A percentile compares a stretch with the other conserved stretches of the same genome.
phyloP scores from a whole-genome alignment of 2,113 vertebrate species.

The Varanus komodoensis region DNA sequence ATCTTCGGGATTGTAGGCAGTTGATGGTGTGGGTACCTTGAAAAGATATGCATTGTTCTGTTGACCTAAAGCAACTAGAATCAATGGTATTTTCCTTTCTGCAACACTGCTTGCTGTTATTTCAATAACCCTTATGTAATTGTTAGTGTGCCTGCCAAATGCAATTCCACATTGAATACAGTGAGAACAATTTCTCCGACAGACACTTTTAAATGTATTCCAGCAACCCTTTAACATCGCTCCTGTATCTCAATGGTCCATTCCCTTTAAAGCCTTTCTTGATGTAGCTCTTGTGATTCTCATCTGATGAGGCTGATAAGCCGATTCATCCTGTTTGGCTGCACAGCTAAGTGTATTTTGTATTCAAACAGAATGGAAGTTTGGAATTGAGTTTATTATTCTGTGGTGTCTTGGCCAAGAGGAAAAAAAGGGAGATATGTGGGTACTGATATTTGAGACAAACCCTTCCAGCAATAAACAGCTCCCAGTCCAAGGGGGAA shows the following conservation, averaged over 20 bases:
- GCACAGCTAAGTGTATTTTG: not conserved
- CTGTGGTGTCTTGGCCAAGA: not conserved
- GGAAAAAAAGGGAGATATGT: not conserved
- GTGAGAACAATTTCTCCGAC: not conserved
- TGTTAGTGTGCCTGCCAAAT: slow-evolving; percentile 22
- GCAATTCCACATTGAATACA: not conserved
- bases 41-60: slow-evolving; percentile 15
- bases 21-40: not conserved
- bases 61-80: not conserved
- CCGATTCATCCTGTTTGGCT: not conserved
- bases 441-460: not conserved
- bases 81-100: not conserved
- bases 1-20: not conserved
- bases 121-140: slow-evolving; percentile 17
- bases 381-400: not conserved
- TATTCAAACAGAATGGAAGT: slow-evolving; percentile 5
- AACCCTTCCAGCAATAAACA: not conserved
- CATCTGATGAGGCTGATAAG: not conserved
- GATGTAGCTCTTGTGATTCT: slow-evolving; percentile 9
- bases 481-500: no score
- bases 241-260: not conserved
- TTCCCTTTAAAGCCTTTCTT: not conserved
- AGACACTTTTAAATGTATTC: not conserved
- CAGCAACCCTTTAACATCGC: not conserved
- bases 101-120: not conserved